A percentile compares a stretch with the other conserved stretches of the same genome.
These are phyloP conservation scores for Microchrysa polita DNA, from an alignment of 2,888 invertebrate genomes.

Conservation along the genomic window DNA sequence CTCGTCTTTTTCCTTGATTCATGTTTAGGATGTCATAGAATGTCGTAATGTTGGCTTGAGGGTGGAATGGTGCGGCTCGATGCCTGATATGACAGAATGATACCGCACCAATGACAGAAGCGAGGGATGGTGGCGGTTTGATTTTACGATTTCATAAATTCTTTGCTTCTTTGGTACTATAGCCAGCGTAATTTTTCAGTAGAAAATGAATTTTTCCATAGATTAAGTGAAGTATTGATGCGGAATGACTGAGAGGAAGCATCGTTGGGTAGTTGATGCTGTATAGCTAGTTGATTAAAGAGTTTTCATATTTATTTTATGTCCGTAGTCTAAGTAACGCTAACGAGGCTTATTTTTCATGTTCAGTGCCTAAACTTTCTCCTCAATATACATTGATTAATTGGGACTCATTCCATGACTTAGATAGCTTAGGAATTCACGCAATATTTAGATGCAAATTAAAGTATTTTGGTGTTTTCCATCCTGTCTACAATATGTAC, in stretches of 20 bases:
- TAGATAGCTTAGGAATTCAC: no score
- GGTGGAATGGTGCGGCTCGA: conserved; percentile 2
- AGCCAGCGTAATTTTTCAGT: background rate
- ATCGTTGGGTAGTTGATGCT: background rate
- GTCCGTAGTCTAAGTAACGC: conserved; percentile 3
- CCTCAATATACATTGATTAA: no score
- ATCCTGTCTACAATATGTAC: no score
- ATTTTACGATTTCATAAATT: conserved; percentile 41
- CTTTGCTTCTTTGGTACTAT: background rate
- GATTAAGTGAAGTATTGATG: conserved; percentile 8
- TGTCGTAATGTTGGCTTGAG: background rate
- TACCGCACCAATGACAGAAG: background rate
- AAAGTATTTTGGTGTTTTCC: no score
- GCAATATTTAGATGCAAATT: no score
- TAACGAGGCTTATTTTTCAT: background rate
- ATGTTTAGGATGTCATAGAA: conserved; percentile 4
- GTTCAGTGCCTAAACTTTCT: no score
- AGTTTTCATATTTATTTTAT: conserved; percentile 21
- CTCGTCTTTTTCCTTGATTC: background rate
- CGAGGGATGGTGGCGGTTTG: background rate
- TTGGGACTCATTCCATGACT: no score
- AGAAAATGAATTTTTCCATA: background rate
- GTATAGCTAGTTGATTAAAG: conserved; percentile 22
- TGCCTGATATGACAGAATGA: conserved; percentile 3
- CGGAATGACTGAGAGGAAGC: background rate